Evolutionary conservation across 2,888 invertebrate genomes (phyloP).

Genomic region (Sphaerolaimus hirsutus): DNA sequence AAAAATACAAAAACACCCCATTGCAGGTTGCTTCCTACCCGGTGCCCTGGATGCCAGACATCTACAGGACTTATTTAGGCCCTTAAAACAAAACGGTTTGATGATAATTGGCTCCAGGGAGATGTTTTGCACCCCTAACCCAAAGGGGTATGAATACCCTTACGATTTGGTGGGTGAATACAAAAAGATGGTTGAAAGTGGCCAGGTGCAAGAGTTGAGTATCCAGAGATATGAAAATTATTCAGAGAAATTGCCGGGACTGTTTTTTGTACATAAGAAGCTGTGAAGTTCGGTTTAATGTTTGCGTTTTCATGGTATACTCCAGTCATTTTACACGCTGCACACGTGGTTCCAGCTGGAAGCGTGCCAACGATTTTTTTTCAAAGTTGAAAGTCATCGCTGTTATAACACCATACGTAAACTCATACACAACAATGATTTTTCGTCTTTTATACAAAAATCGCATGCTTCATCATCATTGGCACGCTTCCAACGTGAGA

Average conservation of each 20-base stretch:
- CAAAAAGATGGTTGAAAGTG: neutral
- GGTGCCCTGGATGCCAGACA: neutral
- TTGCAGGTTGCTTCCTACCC: constrained; percentile 1
- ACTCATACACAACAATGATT: no score
- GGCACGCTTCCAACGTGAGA: no score
- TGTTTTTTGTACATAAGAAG: neutral
- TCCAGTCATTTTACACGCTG: no score
- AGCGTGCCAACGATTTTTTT: no score
- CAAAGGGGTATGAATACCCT: neutral
- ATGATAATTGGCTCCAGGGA: neutral
- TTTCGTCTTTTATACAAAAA: no score
- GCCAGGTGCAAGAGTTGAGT: neutral
- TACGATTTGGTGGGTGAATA: neutral
- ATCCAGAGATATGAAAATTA: neutral
- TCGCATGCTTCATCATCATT: no score
- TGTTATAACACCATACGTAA: no score
- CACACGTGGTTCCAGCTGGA: no score
- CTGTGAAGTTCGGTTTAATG: no score
- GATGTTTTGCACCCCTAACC: neutral
- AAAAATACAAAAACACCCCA: no score
- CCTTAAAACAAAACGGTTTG: neutral
- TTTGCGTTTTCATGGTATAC: no score
- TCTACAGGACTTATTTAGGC: neutral
- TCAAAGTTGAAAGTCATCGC: no score
- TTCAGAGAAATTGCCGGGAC: neutral